Evolutionary conservation across 2,113 vertebrate genomes (phyloP).

Genomic region (Lethenteron camtschaticum): DNA sequence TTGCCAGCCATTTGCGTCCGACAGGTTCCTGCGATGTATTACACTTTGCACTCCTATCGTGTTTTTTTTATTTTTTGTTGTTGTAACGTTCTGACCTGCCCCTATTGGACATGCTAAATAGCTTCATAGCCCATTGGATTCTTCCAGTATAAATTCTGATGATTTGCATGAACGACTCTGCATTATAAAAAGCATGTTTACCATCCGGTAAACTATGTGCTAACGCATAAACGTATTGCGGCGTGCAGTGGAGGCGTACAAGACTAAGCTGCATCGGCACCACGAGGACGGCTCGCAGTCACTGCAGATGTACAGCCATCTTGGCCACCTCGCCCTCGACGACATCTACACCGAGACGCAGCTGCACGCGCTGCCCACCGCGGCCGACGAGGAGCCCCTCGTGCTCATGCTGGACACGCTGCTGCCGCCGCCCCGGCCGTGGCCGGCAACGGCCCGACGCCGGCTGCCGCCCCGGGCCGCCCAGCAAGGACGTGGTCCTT

Average conservation of each 20-base stretch:
- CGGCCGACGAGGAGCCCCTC: neutral
- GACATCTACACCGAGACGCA: neutral
- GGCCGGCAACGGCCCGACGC: neutral
- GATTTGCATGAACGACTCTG: too few species aligned
- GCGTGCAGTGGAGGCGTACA: neutral
- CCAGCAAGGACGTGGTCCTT: slow-evolving; percentile 28
- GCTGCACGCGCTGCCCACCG: neutral
- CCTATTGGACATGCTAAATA: too few species aligned
- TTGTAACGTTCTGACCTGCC: too few species aligned
- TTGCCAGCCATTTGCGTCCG: too few species aligned
- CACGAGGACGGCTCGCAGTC: neutral
- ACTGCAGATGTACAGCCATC: neutral
- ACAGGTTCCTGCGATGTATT: too few species aligned
- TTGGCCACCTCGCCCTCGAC: neutral
- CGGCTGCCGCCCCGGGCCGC: neutral
- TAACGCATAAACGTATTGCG: neutral
- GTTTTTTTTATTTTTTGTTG: too few species aligned
- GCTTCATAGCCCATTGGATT: too few species aligned
- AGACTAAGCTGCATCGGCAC: neutral
- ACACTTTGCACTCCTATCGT: too few species aligned
- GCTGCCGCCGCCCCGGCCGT: neutral
- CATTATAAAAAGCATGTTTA: too few species aligned
- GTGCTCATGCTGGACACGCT: neutral
- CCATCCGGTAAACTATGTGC: too few species aligned
- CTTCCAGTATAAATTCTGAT: too few species aligned